Conservation (phyloP, 2,888 invertebrate genomes). For the Mythimna albipuncta region DNA sequence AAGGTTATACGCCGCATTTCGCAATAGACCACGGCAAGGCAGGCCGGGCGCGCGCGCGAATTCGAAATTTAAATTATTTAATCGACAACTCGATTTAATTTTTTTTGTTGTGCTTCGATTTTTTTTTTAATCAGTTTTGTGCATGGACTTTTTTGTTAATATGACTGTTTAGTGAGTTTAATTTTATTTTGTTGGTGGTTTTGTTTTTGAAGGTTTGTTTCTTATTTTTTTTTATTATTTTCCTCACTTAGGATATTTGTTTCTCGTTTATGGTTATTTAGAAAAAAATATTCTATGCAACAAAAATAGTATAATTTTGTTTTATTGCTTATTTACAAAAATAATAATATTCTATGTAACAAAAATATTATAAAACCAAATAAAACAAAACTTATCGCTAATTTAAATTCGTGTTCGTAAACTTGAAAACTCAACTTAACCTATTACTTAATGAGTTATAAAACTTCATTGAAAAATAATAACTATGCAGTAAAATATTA, state of each 20-base stretch:
- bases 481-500: background rate
- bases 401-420: background rate
- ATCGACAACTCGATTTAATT: conserved; percentile 27
- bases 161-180: conserved; percentile 49
- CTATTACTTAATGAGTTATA: background rate
- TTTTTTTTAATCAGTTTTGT: conserved; percentile 26
- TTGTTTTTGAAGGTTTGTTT: conserved; percentile 33
- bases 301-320: too few relatives aligned
- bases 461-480: background rate
- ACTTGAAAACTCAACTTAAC: background rate
- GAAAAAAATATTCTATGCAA: background rate
- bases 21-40: conserved; percentile 57
- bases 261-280: background rate
- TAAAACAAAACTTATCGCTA: background rate
- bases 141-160: conserved; percentile 53
- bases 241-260: background rate
- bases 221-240: background rate
- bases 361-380: background rate
- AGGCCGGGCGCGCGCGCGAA: conserved; percentile 60
- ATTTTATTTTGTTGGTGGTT: conserved; percentile 24
- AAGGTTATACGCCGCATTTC: conserved; percentile 68
- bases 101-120: conserved; percentile 19
- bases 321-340: background rate
- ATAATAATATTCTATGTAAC: background rate
- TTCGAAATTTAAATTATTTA: conserved; percentile 53